Evolutionary conservation across 2,113 vertebrate species (phyloP), one percentile per base, ranked within the genome.

Genomic region (Sclerurus mexicanus): DNA sequence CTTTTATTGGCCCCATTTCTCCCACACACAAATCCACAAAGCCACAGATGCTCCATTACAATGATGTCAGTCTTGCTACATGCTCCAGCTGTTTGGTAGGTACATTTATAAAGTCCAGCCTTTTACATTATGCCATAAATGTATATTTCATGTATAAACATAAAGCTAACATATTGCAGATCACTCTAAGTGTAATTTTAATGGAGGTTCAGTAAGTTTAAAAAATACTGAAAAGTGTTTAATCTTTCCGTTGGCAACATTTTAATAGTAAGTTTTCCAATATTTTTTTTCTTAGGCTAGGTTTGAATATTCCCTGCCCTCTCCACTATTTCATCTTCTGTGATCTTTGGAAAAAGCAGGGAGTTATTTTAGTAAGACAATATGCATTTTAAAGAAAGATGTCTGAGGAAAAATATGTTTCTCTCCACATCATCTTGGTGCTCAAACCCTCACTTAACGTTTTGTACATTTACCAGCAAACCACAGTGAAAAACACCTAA

Each of bases 91-190:
- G 98, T 96, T 97, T 95, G 92, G 87, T 97, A 98, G 97, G 98
- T 97, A 96, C 97, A 93, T 98, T 98, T 98, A 97, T 97, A 95
- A 97, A 98, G 97, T 96, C 97, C 97, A 98, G 93, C 89, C 95
- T 96, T 97, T 93, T 97, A 97, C 97, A 85, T 97, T 89, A 90
- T 96, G 89, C 97, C 97, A 95, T 97, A 98, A 98, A 98, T 98
- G 98, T 96, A 97, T 80, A 37, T 91, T 95, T 96, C 94, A 79
- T 86, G 86, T 97, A 97, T 97, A 97, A 97, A 97, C 97, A 96
- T 97, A 97, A 97, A 96, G 90, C 96, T 98, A 97, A 98, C 98
- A 97, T 97, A 97, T 93, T 97, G 97, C 98, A 98, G 97, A 98
- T 96, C 96, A 80, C 95, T 96, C 94, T 50, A 95, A 97, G 97